Evolutionary conservation across 1,140 invertebrate genomes (phyloP).

Genomic region (Whitmania pigra): DNA sequence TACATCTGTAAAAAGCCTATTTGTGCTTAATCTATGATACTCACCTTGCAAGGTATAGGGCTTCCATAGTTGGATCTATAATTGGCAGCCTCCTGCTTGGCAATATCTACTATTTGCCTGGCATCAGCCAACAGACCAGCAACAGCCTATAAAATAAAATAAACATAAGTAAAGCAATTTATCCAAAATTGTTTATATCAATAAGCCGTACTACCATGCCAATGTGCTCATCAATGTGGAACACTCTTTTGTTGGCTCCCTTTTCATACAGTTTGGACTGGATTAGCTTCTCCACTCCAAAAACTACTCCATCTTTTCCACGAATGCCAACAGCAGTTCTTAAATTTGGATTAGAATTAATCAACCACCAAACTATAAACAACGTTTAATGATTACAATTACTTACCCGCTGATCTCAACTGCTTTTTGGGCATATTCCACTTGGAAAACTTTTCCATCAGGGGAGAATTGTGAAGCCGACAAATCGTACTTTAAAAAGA

Average conservation of each 20-base stretch:
- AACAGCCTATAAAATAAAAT: constrained; percentile 50
- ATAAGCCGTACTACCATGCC: constrained; percentile 59
- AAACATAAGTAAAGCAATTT: not conserved
- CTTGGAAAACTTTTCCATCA: constrained; percentile 95
- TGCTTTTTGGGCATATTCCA: constrained; percentile 98
- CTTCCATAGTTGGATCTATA: constrained; percentile 75
- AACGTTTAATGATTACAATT: no score
- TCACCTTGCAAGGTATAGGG: constrained; percentile 65
- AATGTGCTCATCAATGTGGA: constrained; percentile 82
- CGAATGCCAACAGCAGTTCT: constrained; percentile 81
- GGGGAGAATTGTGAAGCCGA: constrained; percentile 99
- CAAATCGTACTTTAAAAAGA: constrained; percentile 75
- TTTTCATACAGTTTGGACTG: constrained; percentile 91
- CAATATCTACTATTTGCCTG: constrained; percentile 74
- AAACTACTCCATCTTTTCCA: constrained; percentile 89
- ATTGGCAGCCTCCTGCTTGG: constrained; percentile 74
- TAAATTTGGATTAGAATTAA: constrained; percentile 28
- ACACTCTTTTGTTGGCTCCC: constrained; percentile 83
- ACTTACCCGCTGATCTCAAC: constrained; percentile 90
- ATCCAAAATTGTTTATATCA: constrained; percentile 3
- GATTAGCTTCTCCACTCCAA: constrained; percentile 93
- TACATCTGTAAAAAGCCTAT: no score
- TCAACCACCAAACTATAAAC: not conserved
- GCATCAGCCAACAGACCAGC: constrained; percentile 88
- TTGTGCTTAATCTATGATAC: not conserved